Base-by-base conservation (phyloP, 2,113 vertebrate species). In the Daboia siamensis region DNA sequence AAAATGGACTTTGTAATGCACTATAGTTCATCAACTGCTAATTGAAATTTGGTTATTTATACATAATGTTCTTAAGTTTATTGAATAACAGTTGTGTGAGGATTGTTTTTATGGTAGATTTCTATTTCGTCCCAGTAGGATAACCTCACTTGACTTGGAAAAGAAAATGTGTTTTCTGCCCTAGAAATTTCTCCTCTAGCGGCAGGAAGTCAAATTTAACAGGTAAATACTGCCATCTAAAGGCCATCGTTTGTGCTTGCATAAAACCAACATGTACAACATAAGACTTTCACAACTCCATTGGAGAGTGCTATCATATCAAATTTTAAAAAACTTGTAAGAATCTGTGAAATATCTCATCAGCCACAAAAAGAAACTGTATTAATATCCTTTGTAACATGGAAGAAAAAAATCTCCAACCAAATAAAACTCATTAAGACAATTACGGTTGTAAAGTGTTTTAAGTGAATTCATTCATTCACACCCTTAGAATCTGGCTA, bases 181-280 rank as follows among this genome's bases (percentile, higher is more conserved):
- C 87, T 87, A n/a, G 5, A 26, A 57, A 93, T 93, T 92, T 91
- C 86, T 90, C 61, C 52, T 21, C 44, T 69, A 88, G 59, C 0
- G 12, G 0, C 90, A 86, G 93, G 26, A 87, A 91, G 87, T 96
- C 90, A 88, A 89, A 94, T 97, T 97, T 92, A 97, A 97, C 96
- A 98, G 96, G 94, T 93, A 95, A 95, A 98, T 93, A 97, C 96
- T 98, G 97, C 97, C 98, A 98, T 96, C 98, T 98, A 98, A 96
- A 97, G 98, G 96, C 95, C 96, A 96, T 57, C 89, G 17, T 94
- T 95, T 89, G 74, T 94, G 94, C 94, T 96, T 94, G 59, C 93
- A 15, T 51, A 10, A 80, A 91, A 93, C 44, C 87, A 90, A 85
- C 90, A 94, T 95, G 91, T 57, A 90, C 91, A 69, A 69, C 95